Evolutionary conservation across 1,140 invertebrate genomes (phyloP).

Genomic region (Lordiphosa stackelbergi): DNA sequence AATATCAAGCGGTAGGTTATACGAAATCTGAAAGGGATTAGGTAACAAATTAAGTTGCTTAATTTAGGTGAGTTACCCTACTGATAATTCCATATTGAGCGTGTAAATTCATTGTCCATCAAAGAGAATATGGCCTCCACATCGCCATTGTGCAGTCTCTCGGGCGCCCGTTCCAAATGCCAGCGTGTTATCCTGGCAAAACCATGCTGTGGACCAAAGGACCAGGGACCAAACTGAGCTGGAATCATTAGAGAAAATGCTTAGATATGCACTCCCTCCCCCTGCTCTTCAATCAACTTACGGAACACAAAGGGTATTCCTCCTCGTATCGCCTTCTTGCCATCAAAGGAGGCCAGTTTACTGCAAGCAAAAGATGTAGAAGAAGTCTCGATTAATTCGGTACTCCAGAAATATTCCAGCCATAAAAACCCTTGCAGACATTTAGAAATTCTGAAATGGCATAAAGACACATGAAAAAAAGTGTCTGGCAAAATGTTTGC

Average conservation of each 20-base stretch:
- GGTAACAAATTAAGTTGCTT: too few relatives aligned
- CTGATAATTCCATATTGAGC: conserved; percentile 96
- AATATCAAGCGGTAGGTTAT: conserved; percentile 92
- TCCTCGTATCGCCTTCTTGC: conserved; percentile 95
- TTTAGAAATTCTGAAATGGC: conserved; percentile 68
- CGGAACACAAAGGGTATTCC: conserved; percentile 97
- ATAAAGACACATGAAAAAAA: conserved; percentile 44
- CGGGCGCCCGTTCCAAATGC: conserved; percentile 92
- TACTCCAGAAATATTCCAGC: conserved; percentile 40
- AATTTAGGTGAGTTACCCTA: conserved; percentile 78
- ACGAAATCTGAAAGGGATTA: conserved; percentile 81
- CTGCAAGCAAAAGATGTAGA: conserved; percentile 80
- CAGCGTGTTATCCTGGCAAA: conserved; percentile 94
- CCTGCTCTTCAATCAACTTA: conserved; percentile 81
- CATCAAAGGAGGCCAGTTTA: conserved; percentile 96
- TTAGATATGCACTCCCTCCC: background rate
- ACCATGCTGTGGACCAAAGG: conserved; percentile 94
- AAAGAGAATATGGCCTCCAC: conserved; percentile 93
- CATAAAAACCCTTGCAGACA: conserved; percentile 68
- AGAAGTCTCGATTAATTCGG: conserved; percentile 57
- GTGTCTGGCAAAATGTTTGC: conserved; percentile 69
- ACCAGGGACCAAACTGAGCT: conserved; percentile 97
- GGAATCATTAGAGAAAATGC: conserved; percentile 21
- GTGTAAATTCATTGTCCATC: conserved; percentile 94
- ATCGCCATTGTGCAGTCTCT: conserved; percentile 90